Evolutionary conservation across 1,140 invertebrate species (phyloP), one percentile per base, ranked within the genome.

Genomic region (Drosophila murphyi): DNA sequence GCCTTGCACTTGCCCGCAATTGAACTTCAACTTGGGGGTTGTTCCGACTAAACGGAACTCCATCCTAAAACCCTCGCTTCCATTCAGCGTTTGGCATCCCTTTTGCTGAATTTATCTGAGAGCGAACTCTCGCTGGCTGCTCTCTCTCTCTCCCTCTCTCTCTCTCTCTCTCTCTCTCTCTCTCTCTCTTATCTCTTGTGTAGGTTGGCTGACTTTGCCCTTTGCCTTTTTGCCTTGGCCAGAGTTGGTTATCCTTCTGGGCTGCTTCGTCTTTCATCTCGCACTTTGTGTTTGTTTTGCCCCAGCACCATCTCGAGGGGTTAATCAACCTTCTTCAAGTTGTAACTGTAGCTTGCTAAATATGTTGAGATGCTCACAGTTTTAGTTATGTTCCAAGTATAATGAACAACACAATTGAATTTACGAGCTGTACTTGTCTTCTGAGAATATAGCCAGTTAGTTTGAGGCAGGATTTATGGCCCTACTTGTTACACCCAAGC

Each of bases 1-100:
- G 76, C 65, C 76, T 70, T 77, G 77, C 77, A 89, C 85, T 88
- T 89, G 80, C 72, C 86, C 85, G 80, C 85, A 81, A 76, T 89
- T 81, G 69, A 78, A 79, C 65, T 70, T 76, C 65, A 51, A 48
- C 68, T 75, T 82, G 82, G 78, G 85, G 85, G 85, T 85, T 90
- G 86, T 76, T 80, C 50, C 59, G 51, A 50, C 59, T 51, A 12
- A 60, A 45, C 57, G 41, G 12, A 28, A 10, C 29, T 29, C 10
- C 29, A 29, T 39, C 51, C 48, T 10, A 7, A 8, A 5, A 7
- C 6, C 57, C 45, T 6, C 20, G 47, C 71, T 63, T 74, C 41
- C 35, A 68, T 60, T 72, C 69, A 87, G 82, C 82, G 32, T n/a
- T 67, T 5, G 48, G 48, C 63, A 34, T 12, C 41, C n/a, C 57